Conservation (phyloP, 1,140 invertebrate species). For the Hycleus cichorii region DNA sequence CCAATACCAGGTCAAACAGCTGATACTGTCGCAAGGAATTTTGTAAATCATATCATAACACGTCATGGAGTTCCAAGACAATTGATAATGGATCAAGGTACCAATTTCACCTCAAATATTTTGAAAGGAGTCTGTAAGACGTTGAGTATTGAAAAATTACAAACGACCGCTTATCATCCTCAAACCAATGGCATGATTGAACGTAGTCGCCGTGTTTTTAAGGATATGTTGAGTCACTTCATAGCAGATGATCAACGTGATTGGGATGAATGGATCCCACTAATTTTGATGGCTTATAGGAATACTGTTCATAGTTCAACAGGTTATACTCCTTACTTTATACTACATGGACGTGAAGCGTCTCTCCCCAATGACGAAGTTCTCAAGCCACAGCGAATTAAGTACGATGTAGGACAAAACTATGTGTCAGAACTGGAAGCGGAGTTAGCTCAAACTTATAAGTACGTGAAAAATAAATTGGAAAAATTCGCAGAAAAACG, state of each 20-base stretch:
- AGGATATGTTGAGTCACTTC: slow-evolving; percentile 18
- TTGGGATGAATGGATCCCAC: slow-evolving; percentile 35
- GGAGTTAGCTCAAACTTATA: not conserved
- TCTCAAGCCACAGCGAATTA: slow-evolving; percentile 8
- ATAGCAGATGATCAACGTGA: slow-evolving; percentile 22
- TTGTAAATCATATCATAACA: slow-evolving; percentile 25
- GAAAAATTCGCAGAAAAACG: not conserved
- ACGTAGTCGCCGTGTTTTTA: slow-evolving; percentile 15
- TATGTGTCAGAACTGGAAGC: slow-evolving; percentile 15
- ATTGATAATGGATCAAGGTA: slow-evolving; percentile 33
- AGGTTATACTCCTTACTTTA: slow-evolving; percentile 22
- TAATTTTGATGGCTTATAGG: slow-evolving; percentile 16
- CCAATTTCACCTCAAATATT: slow-evolving; percentile 28
- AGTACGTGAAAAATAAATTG: not conserved
- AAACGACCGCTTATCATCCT: not conserved
- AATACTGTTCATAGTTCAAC: slow-evolving; percentile 31
- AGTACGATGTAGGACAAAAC: slow-evolving; percentile 14
- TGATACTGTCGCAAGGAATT: slow-evolving; percentile 19
- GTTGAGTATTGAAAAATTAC: not conserved
- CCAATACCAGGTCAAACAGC: slow-evolving; percentile 24
- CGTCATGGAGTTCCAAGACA: slow-evolving; percentile 27
- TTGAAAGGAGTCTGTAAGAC: not conserved
- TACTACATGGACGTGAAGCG: slow-evolving; percentile 20
- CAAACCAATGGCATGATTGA: not conserved
- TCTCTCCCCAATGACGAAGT: slow-evolving; percentile 19